A percentile compares a stretch with the other conserved stretches of the same genome.
phyloP scores from a whole-genome alignment of 92 coral and sea anemone genomes.

The Isaurus tuberculatus region DNA sequence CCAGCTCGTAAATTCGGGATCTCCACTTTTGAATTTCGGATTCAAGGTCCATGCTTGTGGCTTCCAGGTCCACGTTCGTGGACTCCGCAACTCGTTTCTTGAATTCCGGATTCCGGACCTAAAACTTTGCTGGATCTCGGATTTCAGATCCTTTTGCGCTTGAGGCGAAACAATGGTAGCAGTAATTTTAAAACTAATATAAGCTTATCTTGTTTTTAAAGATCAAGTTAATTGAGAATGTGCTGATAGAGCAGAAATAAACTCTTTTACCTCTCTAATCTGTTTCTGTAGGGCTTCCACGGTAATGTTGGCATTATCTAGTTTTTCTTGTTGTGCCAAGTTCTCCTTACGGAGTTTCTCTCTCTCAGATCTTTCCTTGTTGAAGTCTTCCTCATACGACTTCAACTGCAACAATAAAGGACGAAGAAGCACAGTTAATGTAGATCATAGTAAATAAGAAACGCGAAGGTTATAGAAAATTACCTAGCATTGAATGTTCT shows the following conservation, averaged over 20 bases:
- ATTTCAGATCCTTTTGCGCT: too few relatives aligned
- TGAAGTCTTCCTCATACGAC: constrained; percentile 65
- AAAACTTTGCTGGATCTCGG: too few relatives aligned
- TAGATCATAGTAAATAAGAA: not conserved
- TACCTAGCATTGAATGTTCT: not conserved
- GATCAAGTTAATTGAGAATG: not conserved
- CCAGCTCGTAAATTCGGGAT: too few relatives aligned
- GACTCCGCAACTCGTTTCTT: too few relatives aligned
- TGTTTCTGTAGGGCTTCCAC: constrained; percentile 44
- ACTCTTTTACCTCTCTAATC: constrained; percentile 27
- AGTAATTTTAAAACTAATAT: too few relatives aligned
- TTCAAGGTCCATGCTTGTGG: too few relatives aligned
- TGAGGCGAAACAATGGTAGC: too few relatives aligned
- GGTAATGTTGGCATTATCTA: constrained; percentile 52
- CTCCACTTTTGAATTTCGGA: too few relatives aligned
- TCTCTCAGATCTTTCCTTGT: constrained; percentile 65
- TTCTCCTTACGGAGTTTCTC: constrained; percentile 51
- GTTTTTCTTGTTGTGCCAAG: constrained; percentile 53
- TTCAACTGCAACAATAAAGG: constrained; percentile 36
- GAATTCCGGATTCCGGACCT: too few relatives aligned
- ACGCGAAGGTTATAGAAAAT: too few relatives aligned
- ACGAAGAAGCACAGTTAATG: not conserved
- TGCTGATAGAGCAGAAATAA: not conserved
- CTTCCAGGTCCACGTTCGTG: too few relatives aligned
- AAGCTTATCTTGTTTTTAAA: too few relatives aligned